Base-by-base conservation (phyloP, 2,888 invertebrate species). In the Trissolcus brochymenae region DNA sequence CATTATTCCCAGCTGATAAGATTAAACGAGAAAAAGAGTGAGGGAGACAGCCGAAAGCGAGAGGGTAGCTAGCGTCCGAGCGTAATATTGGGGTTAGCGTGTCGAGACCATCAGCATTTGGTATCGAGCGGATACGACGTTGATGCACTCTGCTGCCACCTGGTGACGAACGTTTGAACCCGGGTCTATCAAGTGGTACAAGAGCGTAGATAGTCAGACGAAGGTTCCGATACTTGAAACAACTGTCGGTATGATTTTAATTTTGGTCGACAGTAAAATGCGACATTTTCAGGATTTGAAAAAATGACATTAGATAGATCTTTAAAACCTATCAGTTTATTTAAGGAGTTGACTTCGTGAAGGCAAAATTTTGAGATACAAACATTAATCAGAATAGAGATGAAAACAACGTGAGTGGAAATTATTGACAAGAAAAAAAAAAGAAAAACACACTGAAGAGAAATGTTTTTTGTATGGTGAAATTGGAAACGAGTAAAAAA, bases 1-100 rank as follows among this genome's bases (percentile, higher is more conserved):
- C 78, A 75, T 75, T 75, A 68, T 78, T 78, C 59, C 72, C 72
- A 72, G 72, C 68, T 72, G 78, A 75, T 78, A 64, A 67, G 64
- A 79, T 68, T 59, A 71, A n/a, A 65, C 59, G 68, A 59, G 64
- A 49, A 73, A 74, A 75, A 67, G 50, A 55, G 53, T 16, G 6
- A 51, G 19, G 14, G 14, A 46, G 46, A 43, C 46, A 7, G 46
- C 21, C 16, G 46, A 53, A 67, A 61, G 65, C 43, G 62, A 61
- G 72, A 74, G 76, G 75, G 74, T 75, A 75, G 78, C 76, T 76
- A 79, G 78, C 72, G 78, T 75, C 75, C 75, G 53, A 71, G 55
- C 53, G 68, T 72, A 70, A 81, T 75, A 86, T 83, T 80, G 86
- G 76, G 86, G 87, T 87, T 86, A 87, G 85, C 85, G 84, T 87